Percentiles rank a stretch among this genome's conserved stretches.
phyloP scores from a whole-genome alignment of 37 sponge, comb jelly and placozoan species.

The Ephydatia muelleri region DNA sequence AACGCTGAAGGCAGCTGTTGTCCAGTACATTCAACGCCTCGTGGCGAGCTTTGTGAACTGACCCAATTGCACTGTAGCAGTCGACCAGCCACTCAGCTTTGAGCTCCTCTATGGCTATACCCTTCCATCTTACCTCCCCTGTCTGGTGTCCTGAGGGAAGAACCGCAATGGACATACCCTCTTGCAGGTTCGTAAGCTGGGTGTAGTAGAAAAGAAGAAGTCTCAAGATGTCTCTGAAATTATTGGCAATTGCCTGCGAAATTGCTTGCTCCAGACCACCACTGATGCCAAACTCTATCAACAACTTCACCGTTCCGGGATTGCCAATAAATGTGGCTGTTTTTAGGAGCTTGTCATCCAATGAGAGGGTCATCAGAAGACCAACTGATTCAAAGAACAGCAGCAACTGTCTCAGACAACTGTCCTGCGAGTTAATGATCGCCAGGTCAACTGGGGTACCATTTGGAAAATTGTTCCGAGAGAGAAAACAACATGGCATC shows the following conservation, averaged over 20 bases:
- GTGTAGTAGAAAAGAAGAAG: slow-evolving; percentile 58
- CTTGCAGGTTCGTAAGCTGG: neutral
- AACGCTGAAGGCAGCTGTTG: neutral
- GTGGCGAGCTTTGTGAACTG: slow-evolving; percentile 2
- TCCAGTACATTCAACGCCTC: too few relatives aligned
- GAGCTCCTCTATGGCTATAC: slow-evolving; percentile 23
- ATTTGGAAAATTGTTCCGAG: slow-evolving; percentile 8
- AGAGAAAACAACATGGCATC: too few relatives aligned
- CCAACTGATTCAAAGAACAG: neutral
- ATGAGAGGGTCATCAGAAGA: slow-evolving; percentile 5
- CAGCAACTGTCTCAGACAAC: slow-evolving; percentile 48
- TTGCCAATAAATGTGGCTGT: slow-evolving; percentile 24
- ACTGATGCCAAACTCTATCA: slow-evolving; percentile 47
- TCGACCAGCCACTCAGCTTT: slow-evolving; percentile 37
- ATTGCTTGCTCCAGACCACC: slow-evolving; percentile 28
- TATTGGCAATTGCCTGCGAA: slow-evolving; percentile 13
- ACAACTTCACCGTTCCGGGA: slow-evolving; percentile 22
- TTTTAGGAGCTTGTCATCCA: slow-evolving; percentile 23
- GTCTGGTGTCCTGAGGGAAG: too few relatives aligned
- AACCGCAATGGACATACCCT: neutral
- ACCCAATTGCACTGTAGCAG: slow-evolving; percentile 25
- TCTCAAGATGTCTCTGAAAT: slow-evolving; percentile 18
- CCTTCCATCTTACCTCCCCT: slow-evolving; percentile 34
- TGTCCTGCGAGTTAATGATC: neutral
- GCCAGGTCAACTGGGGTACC: slow-evolving; percentile 52